Evolutionary conservation across 2,797 vertebrate genomes (phyloP).

Genomic region (Leptodactylus fallax): DNA sequence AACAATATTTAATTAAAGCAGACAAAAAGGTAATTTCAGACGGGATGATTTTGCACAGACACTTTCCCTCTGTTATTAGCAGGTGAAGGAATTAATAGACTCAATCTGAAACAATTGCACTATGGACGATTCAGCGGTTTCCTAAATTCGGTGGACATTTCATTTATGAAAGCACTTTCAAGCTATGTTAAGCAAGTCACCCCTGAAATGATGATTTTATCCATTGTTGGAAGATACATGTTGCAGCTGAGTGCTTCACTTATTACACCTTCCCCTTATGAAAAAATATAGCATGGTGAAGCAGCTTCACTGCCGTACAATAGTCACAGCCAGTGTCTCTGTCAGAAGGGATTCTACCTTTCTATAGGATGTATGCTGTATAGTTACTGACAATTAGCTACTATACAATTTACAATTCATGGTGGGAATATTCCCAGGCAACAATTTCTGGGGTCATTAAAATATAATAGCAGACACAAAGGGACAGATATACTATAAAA

Average conservation of each 20-base stretch:
- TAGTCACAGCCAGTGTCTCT: too few relatives aligned
- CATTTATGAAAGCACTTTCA: slow-evolving; percentile 58
- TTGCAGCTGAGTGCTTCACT: slow-evolving; percentile 29
- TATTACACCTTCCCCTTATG: slow-evolving; percentile 32
- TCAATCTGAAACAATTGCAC: slow-evolving; percentile 51
- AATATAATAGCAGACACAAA: too few relatives aligned
- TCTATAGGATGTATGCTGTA: too few relatives aligned
- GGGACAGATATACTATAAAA: too few relatives aligned
- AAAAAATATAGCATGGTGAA: background rate
- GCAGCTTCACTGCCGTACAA: background rate
- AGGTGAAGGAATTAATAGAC: slow-evolving; percentile 45
- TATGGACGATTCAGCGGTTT: slow-evolving; percentile 32
- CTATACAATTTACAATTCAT: too few relatives aligned
- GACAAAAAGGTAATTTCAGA: slow-evolving; percentile 54
- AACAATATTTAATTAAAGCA: slow-evolving; percentile 51
- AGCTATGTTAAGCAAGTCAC: slow-evolving; percentile 59
- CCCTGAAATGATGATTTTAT: slow-evolving; percentile 59
- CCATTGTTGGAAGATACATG: slow-evolving; percentile 43
- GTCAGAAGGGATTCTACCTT: too few relatives aligned
- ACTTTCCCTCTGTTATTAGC: slow-evolving; percentile 47
- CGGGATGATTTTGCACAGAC: slow-evolving; percentile 39
- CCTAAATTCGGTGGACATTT: slow-evolving; percentile 52
- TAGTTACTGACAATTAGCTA: too few relatives aligned
- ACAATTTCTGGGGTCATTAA: background rate
- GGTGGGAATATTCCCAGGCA: background rate